These are phyloP conservation scores for Phytoseiulus persimilis DNA, from an alignment of 2,888 invertebrate genomes.

Conservation along the genomic window DNA sequence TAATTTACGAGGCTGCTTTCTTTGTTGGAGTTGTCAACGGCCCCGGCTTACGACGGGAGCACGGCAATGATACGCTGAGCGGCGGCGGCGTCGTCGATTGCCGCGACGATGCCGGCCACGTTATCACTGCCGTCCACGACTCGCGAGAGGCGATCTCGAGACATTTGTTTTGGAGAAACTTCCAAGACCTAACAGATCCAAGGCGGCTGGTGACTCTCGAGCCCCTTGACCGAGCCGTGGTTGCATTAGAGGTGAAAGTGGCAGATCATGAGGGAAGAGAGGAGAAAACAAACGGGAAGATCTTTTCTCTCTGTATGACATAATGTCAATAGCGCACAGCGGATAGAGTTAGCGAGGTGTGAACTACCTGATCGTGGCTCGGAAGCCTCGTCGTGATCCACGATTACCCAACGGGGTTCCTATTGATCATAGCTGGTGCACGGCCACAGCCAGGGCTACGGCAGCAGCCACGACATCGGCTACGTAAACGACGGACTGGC, in stretches of 20 bases:
- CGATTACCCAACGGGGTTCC: slow-evolving; percentile 37
- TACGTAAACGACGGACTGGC: background rate
- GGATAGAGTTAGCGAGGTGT: slow-evolving; percentile 27
- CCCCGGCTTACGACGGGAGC: background rate
- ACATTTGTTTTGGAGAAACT: background rate
- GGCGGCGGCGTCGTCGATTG: background rate
- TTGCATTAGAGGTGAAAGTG: background rate
- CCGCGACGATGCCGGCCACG: background rate
- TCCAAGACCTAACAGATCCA: background rate
- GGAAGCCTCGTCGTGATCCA: slow-evolving; percentile 39
- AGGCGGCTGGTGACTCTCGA: background rate
- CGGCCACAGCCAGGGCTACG: background rate
- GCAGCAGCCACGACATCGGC: background rate
- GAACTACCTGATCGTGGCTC: slow-evolving; percentile 34
- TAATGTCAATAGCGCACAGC: background rate
- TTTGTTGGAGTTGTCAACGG: slow-evolving; percentile 5
- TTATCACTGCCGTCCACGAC: background rate
- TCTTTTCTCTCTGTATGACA: background rate
- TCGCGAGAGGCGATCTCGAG: background rate
- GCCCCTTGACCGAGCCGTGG: background rate
- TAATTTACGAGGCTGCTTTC: slow-evolving; percentile 33
- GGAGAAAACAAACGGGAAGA: background rate
- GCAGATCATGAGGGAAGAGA: background rate
- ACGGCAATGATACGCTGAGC: background rate
- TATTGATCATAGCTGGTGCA: background rate